A percentile compares a stretch with the other conserved stretches of the same genome.
Conservation (phyloP, 1,140 invertebrate genomes). For the Eriosoma lanigerum region DNA sequence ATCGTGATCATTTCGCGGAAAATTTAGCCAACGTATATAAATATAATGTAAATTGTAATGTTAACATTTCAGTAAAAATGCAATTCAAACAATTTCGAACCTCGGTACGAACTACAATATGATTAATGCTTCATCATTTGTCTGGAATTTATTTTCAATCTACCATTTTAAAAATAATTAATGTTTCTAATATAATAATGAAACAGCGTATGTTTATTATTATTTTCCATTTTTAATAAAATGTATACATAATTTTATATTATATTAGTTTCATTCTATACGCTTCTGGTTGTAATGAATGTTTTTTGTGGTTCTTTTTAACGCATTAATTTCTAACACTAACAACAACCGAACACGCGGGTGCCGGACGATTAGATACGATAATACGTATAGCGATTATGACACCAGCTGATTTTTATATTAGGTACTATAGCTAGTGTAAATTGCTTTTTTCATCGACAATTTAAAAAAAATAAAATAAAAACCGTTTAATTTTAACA, state of each 20-base stretch:
- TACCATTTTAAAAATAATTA: slow-evolving; percentile 22
- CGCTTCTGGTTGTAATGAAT: slow-evolving; percentile 34
- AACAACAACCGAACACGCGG: slow-evolving; percentile 2
- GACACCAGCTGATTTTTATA: slow-evolving; percentile 39
- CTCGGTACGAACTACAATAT: not conserved
- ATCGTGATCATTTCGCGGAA: slow-evolving; percentile 38
- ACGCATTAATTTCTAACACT: slow-evolving; percentile 22
- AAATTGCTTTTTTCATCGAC: slow-evolving; percentile 27
- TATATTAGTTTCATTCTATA: no score
- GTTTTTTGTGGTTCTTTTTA: slow-evolving; percentile 9
- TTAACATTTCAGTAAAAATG: slow-evolving; percentile 8
- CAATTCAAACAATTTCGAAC: slow-evolving; percentile 16
- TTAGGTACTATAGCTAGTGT: not conserved
- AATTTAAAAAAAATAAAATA: not conserved
- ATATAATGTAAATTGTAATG: not conserved
- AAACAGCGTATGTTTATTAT: slow-evolving; percentile 21
- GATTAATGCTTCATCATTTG: no score
- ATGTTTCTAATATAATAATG: not conserved
- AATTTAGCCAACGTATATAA: slow-evolving; percentile 3
- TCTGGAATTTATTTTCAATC: slow-evolving; percentile 36
- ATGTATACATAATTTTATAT: no score
- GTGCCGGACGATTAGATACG: not conserved
- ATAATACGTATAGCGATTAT: not conserved
- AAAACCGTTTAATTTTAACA: slow-evolving; percentile 31
- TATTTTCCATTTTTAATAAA: not conserved